These are phyloP conservation scores for Malurus elegans DNA, from an alignment of 2,113 vertebrate species.

Conservation along the genomic window DNA sequence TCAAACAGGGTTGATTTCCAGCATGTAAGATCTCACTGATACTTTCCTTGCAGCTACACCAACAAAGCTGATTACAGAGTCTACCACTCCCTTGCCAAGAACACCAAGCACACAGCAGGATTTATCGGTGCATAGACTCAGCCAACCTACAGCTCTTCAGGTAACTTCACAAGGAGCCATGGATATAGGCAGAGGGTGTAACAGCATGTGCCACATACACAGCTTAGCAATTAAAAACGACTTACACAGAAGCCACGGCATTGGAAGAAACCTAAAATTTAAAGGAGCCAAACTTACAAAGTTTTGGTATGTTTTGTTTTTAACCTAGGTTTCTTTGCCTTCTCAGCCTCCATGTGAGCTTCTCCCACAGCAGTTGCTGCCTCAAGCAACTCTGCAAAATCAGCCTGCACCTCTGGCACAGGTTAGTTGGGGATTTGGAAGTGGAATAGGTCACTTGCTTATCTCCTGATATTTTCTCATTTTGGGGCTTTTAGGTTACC, in stretches of 20 bases:
- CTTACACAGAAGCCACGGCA: not conserved
- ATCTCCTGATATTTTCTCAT: not conserved
- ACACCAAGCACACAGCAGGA: slow-evolving; percentile 64
- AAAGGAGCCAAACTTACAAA: not conserved
- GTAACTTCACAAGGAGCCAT: slow-evolving; percentile 44
- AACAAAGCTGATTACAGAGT: slow-evolving; percentile 69
- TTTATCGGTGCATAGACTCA: slow-evolving; percentile 56
- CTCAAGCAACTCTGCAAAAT: slow-evolving; percentile 66
- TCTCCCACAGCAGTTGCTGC: slow-evolving; percentile 71
- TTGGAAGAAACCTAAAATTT: slow-evolving; percentile 8
- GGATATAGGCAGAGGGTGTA: not conserved
- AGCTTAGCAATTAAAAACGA: not conserved
- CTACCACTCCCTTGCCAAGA: slow-evolving; percentile 62
- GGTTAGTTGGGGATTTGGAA: slow-evolving; percentile 63
- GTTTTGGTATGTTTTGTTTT: not conserved
- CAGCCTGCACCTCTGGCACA: slow-evolving; percentile 69
- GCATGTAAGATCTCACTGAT: not conserved
- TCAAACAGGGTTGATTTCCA: not conserved
- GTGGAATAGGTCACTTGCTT: not conserved
- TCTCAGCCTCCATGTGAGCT: slow-evolving; percentile 68
- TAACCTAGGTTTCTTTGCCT: slow-evolving; percentile 63
- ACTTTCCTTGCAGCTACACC: slow-evolving; percentile 72
- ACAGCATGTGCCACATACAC: not conserved
- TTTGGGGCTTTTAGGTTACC: not conserved
- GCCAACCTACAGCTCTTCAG: slow-evolving; percentile 61